phyloP scores from a whole-genome alignment of 1,140 invertebrate genomes.

The Cheumatopsyche charites region DNA sequence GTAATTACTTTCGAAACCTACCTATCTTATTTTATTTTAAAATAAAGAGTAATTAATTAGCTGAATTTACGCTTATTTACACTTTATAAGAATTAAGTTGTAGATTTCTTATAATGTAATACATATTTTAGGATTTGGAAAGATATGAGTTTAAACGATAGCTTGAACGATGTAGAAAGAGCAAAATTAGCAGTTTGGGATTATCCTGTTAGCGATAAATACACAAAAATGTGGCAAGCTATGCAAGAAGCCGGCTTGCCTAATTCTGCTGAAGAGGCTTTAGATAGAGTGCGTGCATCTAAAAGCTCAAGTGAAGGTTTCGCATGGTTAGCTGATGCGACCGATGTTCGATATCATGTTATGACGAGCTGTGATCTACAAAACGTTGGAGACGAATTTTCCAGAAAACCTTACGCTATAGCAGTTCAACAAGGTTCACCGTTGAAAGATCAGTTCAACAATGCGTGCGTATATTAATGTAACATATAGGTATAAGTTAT shows the following conservation, averaged over 20 bases:
- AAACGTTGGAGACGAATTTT: slow-evolving; percentile 94
- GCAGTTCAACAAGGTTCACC: slow-evolving; percentile 96
- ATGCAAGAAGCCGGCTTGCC: slow-evolving; percentile 92
- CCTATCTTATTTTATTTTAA: background rate
- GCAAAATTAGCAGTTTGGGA: slow-evolving; percentile 97
- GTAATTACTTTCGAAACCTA: slow-evolving; percentile 59
- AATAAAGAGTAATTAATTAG: background rate
- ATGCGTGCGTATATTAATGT: slow-evolving; percentile 70
- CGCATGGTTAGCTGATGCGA: slow-evolving; percentile 93
- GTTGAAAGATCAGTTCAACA: slow-evolving; percentile 89
- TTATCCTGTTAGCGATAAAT: slow-evolving; percentile 97
- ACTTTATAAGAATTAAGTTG: too few relatives aligned
- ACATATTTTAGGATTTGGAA: slow-evolving; percentile 87
- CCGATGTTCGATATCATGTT: slow-evolving; percentile 83
- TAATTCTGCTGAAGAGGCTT: slow-evolving; percentile 74
- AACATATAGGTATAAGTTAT: slow-evolving; percentile 7
- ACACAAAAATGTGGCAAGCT: slow-evolving; percentile 97
- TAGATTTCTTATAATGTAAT: too few relatives aligned
- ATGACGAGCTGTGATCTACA: slow-evolving; percentile 91
- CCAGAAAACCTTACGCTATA: slow-evolving; percentile 94
- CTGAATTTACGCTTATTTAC: background rate
- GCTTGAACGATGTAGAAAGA: slow-evolving; percentile 83
- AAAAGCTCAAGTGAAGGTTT: slow-evolving; percentile 83
- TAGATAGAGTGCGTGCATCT: slow-evolving; percentile 77
- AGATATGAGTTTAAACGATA: slow-evolving; percentile 95